Percentiles rank a stretch among this genome's conserved stretches.
These are phyloP conservation scores for Megaceryle alcyon DNA, from an alignment of 2,797 vertebrate species.

Conservation along the genomic window DNA sequence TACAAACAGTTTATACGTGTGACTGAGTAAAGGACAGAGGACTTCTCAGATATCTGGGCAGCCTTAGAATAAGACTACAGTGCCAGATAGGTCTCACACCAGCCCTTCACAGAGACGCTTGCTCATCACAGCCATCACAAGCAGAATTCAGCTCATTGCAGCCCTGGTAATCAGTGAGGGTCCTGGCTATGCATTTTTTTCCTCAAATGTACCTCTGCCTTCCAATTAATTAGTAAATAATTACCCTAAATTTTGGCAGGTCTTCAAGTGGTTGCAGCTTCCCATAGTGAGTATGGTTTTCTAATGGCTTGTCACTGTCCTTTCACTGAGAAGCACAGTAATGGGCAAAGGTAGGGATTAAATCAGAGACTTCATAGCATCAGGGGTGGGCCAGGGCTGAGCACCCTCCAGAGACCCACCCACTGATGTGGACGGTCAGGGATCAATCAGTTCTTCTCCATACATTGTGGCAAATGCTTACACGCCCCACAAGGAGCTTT, in stretches of 20 bases:
- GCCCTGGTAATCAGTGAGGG: background rate
- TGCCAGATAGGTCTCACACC: background rate
- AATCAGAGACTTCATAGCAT: background rate
- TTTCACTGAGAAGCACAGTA: background rate
- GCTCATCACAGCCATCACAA: background rate
- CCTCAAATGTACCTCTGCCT: background rate
- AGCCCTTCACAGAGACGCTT: background rate
- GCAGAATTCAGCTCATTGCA: background rate
- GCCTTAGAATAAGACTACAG: rapidly evolving
- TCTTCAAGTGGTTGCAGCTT: background rate
- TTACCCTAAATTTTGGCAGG: background rate
- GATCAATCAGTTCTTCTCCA: background rate
- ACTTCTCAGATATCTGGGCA: background rate
- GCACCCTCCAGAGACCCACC: background rate
- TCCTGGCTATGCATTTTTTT: background rate
- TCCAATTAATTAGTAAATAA: background rate
- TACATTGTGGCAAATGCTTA: background rate
- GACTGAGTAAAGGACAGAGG: background rate
- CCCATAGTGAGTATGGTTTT: background rate
- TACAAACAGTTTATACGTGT: rapidly evolving
- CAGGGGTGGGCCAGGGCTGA: slow-evolving; percentile 1
- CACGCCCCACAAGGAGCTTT: background rate
- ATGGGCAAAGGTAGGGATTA: background rate
- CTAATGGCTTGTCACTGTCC: background rate
- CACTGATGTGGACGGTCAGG: background rate